Conservation (phyloP, 2,888 invertebrate species). For the Nycteola revayana region DNA sequence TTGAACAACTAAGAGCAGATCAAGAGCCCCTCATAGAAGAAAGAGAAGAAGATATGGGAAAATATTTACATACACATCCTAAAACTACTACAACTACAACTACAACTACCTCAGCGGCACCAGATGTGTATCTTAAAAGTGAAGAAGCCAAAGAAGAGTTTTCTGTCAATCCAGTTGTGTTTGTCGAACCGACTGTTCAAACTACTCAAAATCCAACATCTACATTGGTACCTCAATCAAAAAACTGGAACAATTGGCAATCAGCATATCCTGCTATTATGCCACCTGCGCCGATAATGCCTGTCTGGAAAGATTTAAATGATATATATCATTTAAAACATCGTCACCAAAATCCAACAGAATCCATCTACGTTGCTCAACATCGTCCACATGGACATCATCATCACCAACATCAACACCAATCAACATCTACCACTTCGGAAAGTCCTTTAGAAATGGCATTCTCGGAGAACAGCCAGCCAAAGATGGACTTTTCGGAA, state of each 20-base stretch:
- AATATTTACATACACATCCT: conserved; percentile 37
- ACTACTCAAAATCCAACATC: background rate
- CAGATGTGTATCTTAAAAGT: background rate
- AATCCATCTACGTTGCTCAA: background rate
- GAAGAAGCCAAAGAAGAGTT: background rate
- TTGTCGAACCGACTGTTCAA: background rate
- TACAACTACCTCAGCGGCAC: conserved; percentile 26
- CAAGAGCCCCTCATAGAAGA: conserved; percentile 44
- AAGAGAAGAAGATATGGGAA: conserved; percentile 44
- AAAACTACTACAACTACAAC: conserved; percentile 33
- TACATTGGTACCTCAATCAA: conserved; percentile 1
- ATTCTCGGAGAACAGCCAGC: background rate
- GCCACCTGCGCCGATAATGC: conserved; percentile 26
- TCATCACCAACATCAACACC: background rate
- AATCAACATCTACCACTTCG: background rate
- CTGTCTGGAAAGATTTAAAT: conserved; percentile 32
- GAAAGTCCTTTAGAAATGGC: background rate
- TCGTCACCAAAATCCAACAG: conserved; percentile 3
- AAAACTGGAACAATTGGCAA: conserved; percentile 6
- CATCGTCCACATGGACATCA: background rate
- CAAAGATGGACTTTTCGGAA: background rate
- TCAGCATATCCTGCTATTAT: conserved; percentile 18
- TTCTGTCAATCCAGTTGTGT: conserved; percentile 1
- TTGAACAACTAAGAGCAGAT: conserved; percentile 40
- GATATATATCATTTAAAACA: conserved; percentile 13